Percentiles rank a stretch among this genome's conserved stretches.
These are phyloP conservation scores for Dipodomys stephensi DNA, from an alignment of 2,113 vertebrate species.

Conservation along the genomic window DNA sequence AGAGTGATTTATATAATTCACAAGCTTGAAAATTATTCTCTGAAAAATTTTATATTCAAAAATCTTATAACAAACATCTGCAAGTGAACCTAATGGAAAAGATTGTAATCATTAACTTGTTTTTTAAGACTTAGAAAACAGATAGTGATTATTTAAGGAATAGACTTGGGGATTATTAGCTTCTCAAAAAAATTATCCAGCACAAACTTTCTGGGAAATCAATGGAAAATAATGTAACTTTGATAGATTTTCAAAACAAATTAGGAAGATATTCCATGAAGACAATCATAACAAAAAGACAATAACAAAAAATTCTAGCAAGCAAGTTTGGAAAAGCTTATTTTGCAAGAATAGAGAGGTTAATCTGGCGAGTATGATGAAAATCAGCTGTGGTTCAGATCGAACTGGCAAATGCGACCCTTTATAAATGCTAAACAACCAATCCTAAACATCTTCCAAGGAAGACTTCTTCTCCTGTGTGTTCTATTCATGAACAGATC, in stretches of 20 bases:
- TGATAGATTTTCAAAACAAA: slow-evolving; percentile 15
- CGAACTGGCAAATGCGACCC: not conserved
- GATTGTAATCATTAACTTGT: not conserved
- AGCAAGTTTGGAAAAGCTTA: not conserved
- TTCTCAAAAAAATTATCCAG: not conserved
- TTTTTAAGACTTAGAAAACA: not conserved
- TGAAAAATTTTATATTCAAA: slow-evolving; percentile 7
- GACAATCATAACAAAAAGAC: not conserved
- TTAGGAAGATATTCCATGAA: not conserved
- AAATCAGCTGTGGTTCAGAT: not conserved
- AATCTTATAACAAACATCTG: not conserved
- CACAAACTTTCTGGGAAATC: not conserved
- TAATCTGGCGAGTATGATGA: not conserved
- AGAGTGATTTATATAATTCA: slow-evolving; percentile 32
- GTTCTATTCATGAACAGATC: too few relatives aligned
- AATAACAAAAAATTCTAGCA: not conserved
- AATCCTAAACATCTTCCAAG: not conserved
- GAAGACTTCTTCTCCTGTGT: not conserved
- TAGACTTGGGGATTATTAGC: not conserved
- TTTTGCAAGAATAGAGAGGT: not conserved
- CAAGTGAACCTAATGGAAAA: slow-evolving; percentile 29
- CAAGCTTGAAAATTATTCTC: slow-evolving; percentile 17
- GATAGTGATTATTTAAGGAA: not conserved
- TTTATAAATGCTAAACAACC: not conserved
- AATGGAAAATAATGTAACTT: slow-evolving; percentile 1